Evolutionary conservation across 2,888 invertebrate genomes (phyloP), one percentile per base, ranked within the genome.

Genomic region (Spicauda simplicius): DNA sequence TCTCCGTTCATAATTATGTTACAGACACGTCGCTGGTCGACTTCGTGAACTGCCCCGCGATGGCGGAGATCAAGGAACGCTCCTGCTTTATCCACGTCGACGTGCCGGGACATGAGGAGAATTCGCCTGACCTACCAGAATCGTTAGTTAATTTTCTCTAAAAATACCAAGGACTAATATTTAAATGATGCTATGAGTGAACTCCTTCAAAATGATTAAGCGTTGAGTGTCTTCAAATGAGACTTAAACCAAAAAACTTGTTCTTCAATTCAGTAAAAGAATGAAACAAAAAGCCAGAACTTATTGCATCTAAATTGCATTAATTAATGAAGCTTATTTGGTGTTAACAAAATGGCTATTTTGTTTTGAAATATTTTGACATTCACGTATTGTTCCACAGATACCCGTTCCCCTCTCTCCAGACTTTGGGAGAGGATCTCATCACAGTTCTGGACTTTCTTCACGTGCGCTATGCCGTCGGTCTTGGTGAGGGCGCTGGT

Each of bases 71-170:
- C 76, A 96, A 96, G 82, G 96, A 97, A 76, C 94, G 97, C 37
- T 97, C 97, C 62, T 95, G 97, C 79, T 97, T 97, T 92, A 96
- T 98, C 75, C 97, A 98, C 85, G 95, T 98, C 54, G 97, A 97
- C 84, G 95, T 97, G 25, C 97, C 97, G 0, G 97, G 98, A 0
- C 98, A 98, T 83, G 97, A 97, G 79, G 97, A 97, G 85, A 96
- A 96, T 80, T 97, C 97, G 0, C 94, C 95, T 0, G 95, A 96
- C 74, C 88, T 97, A 66, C 94, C 96, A 0, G 96, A 97, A 73
- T 95, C 95, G 97, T 97, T 85, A 95, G 95, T 48, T 16, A 16
- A n/a, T 48, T 48, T 48, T 2, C 25, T 25, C 5, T 25, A 25
- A 25, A 25, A 25, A 25, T 25, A n/a, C n/a, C n/a, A 25, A 25